Evolutionary conservation across 2,888 invertebrate species (phyloP), one percentile per base, ranked within the genome.

Genomic region (Drosophila fulvimacula): DNA sequence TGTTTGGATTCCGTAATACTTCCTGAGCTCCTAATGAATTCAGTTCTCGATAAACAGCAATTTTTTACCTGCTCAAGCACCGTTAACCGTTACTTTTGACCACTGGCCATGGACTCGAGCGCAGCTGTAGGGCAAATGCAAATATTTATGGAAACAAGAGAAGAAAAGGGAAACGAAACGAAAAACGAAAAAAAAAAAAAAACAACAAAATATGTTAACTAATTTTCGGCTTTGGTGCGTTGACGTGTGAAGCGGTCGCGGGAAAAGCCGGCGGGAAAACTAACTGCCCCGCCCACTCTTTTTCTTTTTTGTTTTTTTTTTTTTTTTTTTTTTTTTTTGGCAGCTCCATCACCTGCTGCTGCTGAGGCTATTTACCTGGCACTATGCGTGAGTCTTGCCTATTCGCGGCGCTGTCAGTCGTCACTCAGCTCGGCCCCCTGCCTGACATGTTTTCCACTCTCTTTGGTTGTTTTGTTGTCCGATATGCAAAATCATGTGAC

Each of bases 191-290:
- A 2, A 21, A 9, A 24, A 15, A n/a, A 13, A 17, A 46, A 2
- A 30, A 17, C 46, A n/a, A 64, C 48, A 6, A 48, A 64, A 67
- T 44, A 85, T 74, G 75, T 85, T 88, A 82, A 88, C 85, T 85
- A 85, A 89, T 85, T 89, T 85, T 85, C 85, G 83, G 81, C 78
- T 75, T 80, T 85, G 78, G 69, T 89, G 90, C 86, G 85, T 89
- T 85, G 90, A 89, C 85, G 85, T 85, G 85, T 85, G 74, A 89
- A 79, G 56, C 80, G 51, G 64, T 51, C 42, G 55, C 19, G 60
- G 11, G 30, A 46, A 17, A 36, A 32, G 39, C 32, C 39, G 34
- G 42, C 34, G 56, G 52, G 63, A 68, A 68, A 48, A 44, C 56
- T 19, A n/a, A 36, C 19, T 56, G 44, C 53, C 36, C 27, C 13